phyloP scores from a whole-genome alignment of 2,113 vertebrate species.

The Cavia porcellus region DNA sequence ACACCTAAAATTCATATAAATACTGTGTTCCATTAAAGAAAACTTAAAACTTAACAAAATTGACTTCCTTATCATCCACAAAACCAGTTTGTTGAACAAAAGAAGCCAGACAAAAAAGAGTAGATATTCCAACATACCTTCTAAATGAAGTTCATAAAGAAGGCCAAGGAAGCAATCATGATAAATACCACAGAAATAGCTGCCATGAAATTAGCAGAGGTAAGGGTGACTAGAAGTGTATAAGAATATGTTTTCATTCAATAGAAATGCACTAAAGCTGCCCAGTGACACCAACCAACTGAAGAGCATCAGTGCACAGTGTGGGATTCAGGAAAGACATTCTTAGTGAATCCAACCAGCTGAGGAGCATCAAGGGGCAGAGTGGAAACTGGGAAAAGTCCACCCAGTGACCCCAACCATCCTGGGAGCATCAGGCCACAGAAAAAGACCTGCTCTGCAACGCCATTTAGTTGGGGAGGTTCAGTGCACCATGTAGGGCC shows the following conservation, averaged over 20 bases:
- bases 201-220: background rate
- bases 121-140: background rate
- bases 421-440: no score
- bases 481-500: no score
- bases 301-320: no score
- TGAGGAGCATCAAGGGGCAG: no score
- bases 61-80: background rate
- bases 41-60: background rate
- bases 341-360: no score
- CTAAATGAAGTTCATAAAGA: background rate
- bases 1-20: background rate
- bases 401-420: no score
- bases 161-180: background rate
- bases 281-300: no score
- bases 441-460: no score
- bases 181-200: background rate
- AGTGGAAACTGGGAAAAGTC: no score
- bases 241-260: background rate
- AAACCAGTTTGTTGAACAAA: background rate
- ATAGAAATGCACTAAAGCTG: background rate
- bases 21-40: background rate
- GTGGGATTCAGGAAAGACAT: no score
- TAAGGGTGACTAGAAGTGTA: background rate
- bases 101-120: background rate
- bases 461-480: no score